Evolutionary conservation across 2,113 vertebrate species (phyloP).

Genomic region (Chaetodon auriga): DNA sequence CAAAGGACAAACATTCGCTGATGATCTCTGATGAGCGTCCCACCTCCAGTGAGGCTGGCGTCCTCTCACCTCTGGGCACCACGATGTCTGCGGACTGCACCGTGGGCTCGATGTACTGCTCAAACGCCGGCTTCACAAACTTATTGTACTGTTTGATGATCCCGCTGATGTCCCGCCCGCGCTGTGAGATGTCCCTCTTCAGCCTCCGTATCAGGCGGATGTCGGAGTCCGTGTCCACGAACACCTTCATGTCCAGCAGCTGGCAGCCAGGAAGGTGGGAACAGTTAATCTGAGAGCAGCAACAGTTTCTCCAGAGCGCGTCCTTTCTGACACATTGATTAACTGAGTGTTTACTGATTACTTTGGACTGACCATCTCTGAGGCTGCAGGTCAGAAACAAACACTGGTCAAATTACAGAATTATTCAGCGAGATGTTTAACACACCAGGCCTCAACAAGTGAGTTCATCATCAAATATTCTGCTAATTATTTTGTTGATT

Average conservation of each 20-base stretch:
- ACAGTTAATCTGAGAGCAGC: no score
- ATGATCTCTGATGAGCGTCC: no score
- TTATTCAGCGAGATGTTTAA: no score
- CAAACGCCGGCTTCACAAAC: constrained; percentile 92
- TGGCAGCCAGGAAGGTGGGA: constrained; percentile 44
- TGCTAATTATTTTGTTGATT: neutral
- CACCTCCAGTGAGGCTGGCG: no score
- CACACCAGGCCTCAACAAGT: no score
- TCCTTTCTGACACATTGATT: no score
- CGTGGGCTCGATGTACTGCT: constrained; percentile 94
- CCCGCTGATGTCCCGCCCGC: constrained; percentile 87
- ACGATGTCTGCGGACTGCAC: constrained; percentile 93
- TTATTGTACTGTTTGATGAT: constrained; percentile 95
- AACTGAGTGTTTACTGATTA: no score
- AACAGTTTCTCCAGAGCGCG: no score
- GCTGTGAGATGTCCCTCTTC: constrained; percentile 90
- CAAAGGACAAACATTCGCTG: neutral
- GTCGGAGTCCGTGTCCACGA: constrained; percentile 94
- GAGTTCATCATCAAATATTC: no score
- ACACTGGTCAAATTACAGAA: no score
- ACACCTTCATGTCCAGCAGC: constrained; percentile 95
- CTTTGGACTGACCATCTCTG: no score
- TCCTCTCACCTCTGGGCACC: constrained; percentile 89
- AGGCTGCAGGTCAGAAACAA: no score
- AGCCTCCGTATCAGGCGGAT: constrained; percentile 91